phyloP scores from a whole-genome alignment of 2,797 vertebrate genomes.

The Phataginus tricuspis region DNA sequence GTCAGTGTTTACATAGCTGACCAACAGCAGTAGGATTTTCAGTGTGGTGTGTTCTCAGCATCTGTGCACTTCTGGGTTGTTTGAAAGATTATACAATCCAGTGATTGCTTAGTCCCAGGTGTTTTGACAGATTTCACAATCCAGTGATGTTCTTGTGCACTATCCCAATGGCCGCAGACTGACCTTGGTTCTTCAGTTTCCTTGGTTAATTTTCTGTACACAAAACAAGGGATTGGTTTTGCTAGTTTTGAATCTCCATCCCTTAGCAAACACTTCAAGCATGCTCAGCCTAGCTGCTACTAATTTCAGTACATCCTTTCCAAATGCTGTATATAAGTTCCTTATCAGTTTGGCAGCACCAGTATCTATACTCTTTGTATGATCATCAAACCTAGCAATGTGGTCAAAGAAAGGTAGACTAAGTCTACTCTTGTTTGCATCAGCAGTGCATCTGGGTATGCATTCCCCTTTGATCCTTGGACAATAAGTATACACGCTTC shows the following conservation, averaged over 20 bases:
- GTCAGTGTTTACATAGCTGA: conserved; percentile 82
- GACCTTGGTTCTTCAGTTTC: conserved; percentile 94
- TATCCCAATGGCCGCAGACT: conserved; percentile 82
- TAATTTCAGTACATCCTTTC: conserved; percentile 93
- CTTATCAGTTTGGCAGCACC: conserved; percentile 91
- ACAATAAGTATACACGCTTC: conserved; percentile 93
- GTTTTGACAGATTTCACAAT: conserved; percentile 89
- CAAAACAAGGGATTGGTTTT: conserved; percentile 92
- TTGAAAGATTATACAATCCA: conserved; percentile 89
- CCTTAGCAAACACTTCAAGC: conserved; percentile 92
- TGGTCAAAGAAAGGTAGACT: conserved; percentile 94
- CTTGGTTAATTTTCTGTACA: conserved; percentile 94
- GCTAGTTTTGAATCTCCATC: conserved; percentile 91
- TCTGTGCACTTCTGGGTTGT: conserved; percentile 85
- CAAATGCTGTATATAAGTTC: conserved; percentile 92
- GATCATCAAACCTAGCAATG: conserved; percentile 92
- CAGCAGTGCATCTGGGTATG: conserved; percentile 92
- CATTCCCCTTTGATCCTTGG: conserved; percentile 91
- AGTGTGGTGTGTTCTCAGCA: conserved; percentile 89
- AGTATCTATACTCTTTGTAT: conserved; percentile 91
- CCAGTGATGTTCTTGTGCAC: conserved; percentile 86
- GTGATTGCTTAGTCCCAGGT: conserved; percentile 87
- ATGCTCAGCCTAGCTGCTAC: conserved; percentile 92
- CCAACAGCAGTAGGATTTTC: conserved; percentile 84
- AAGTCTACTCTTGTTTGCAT: conserved; percentile 92